Base-by-base conservation (phyloP, 2,113 vertebrate genomes). In the Pogona vitticeps region DNA sequence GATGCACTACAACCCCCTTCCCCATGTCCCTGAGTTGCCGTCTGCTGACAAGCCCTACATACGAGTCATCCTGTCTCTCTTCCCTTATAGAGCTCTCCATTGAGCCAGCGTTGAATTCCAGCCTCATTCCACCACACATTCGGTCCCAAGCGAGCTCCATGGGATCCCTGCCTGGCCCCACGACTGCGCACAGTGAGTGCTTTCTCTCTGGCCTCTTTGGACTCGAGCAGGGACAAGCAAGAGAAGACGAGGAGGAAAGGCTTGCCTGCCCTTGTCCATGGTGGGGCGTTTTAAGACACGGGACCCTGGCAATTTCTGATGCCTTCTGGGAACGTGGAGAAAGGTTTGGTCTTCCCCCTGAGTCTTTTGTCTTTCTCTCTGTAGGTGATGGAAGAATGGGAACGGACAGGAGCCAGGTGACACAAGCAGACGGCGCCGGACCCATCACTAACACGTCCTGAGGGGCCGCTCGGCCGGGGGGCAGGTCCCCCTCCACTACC, bases 51-150 rank as follows among this genome's bases (percentile, higher is more conserved):
- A 33, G 31, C 2, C 8, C 7, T 26, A 1, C 58, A 20, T 26
- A 65, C 14, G 68, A 85, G 81, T 85, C 63, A 58, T 10, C 38
- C 1, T 85, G 20, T 83, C 61, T 40, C 42, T 76, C 81, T 40
- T 59, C 80, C 23, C 23, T 82, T 88, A 56, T 96, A 98, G 98
- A 98, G 96, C 96, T 98, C 90, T 97, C 98, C 93, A 98, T 98
- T 92, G 97, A 98, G 89, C 98, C 98, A 58, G 96, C 97, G 95
- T 95, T 98, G 96, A 98, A 98, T 82, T 95, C 97, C 91, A 97
- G 96, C 90, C 98, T 98, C 96, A 97, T 98, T 97, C 98, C 98
- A 95, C 97, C 97, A 93, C 98, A 98, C 92, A 95, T 97, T 92
- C 97, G 98, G 91, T 95, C 97, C 94, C 97, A 97, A 88, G 96